phyloP scores from a whole-genome alignment of 2,888 invertebrate species.

The Orthosia incerta region DNA sequence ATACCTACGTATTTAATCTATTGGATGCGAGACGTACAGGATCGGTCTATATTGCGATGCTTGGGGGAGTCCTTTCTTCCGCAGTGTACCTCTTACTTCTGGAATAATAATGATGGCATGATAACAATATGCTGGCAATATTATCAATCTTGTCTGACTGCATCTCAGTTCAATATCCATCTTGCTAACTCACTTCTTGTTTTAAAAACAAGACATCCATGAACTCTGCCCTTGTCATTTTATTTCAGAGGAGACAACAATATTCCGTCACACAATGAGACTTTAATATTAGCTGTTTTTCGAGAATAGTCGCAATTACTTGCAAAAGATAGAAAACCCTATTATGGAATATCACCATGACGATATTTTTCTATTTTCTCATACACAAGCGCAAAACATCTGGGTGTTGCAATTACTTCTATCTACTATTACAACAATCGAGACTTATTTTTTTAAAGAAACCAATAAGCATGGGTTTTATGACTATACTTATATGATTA shows the following conservation, averaged over 20 bases:
- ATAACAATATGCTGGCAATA: too few relatives aligned
- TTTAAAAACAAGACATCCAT: constrained; percentile 11
- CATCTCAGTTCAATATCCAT: not conserved
- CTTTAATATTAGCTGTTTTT: not conserved
- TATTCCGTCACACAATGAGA: not conserved
- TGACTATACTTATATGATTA: not conserved
- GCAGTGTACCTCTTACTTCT: too few relatives aligned
- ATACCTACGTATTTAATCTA: not conserved
- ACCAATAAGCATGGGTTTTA: not conserved
- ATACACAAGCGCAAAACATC: not conserved
- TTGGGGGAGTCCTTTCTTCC: too few relatives aligned
- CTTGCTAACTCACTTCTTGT: not conserved
- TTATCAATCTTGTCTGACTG: not conserved
- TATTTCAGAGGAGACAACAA: constrained; percentile 16
- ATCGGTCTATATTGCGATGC: too few relatives aligned
- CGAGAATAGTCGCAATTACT: not conserved
- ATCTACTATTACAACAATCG: constrained; percentile 2
- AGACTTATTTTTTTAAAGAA: not conserved
- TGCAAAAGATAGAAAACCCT: not conserved
- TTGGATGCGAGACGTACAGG: too few relatives aligned
- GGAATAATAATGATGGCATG: too few relatives aligned
- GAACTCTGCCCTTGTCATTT: constrained; percentile 17
- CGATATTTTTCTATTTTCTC: not conserved
- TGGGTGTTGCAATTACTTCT: not conserved
- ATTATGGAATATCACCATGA: not conserved